Conservation (phyloP, 1,140 invertebrate species). For the Aphelenchoides fujianensis region DNA sequence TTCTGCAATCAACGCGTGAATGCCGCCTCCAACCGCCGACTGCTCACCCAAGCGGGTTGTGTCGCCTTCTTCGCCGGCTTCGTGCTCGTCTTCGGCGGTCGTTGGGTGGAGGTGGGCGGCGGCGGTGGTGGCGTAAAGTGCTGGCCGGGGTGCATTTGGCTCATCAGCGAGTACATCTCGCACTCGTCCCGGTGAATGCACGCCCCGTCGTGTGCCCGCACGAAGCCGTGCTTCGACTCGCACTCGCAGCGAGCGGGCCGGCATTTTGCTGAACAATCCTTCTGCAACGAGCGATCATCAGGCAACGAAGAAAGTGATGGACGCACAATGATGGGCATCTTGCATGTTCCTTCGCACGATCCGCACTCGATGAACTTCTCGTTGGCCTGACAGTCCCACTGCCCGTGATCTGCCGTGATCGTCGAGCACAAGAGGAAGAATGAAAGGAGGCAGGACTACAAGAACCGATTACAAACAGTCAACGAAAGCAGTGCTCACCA, state of each 20-base stretch:
- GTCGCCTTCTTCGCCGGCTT: neutral
- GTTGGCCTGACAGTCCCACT: constrained; percentile 16
- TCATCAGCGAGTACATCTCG: constrained; percentile 14
- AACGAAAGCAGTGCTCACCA: neutral
- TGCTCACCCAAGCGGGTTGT: neutral
- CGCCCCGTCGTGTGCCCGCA: constrained; percentile 24
- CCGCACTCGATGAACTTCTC: constrained; percentile 14
- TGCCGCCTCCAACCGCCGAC: neutral
- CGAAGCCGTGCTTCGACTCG: constrained; percentile 27
- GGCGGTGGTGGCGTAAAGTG: neutral
- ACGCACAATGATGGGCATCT: constrained; percentile 28
- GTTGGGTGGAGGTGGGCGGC: neutral
- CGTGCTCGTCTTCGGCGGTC: neutral
- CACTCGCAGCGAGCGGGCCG: constrained; percentile 24
- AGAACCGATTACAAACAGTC: too few species aligned
- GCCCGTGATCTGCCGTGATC: neutral
- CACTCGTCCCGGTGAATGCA: constrained; percentile 24
- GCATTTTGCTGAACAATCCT: constrained; percentile 11
- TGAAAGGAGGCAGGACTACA: neutral
- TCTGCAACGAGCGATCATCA: too few species aligned
- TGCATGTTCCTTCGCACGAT: constrained; percentile 25
- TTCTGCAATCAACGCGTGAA: neutral
- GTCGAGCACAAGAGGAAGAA: neutral
- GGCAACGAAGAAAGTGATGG: too few species aligned
- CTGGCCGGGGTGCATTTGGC: constrained; percentile 11